Evolutionary conservation across 2,888 invertebrate genomes (phyloP).

Genomic region (Acheta domesticus): DNA sequence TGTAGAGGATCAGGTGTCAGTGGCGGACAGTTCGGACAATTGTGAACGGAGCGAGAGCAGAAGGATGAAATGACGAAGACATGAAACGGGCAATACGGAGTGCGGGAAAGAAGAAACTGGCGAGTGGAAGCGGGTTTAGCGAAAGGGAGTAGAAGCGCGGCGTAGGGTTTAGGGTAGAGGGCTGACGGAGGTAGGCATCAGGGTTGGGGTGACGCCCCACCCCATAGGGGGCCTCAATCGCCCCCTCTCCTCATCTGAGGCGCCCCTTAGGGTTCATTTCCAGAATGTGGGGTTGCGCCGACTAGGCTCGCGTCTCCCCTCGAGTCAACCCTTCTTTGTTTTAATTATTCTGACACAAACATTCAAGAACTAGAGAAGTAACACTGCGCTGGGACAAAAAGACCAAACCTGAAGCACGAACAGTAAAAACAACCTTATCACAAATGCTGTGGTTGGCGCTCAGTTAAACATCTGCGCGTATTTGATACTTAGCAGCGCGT

Average conservation of each 20-base stretch:
- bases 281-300: not conserved
- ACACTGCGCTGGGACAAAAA: slow-evolving; percentile 3
- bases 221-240: not conserved
- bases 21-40: too few relatives aligned
- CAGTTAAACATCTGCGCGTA: not conserved
- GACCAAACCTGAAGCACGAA: not conserved
- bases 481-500: slow-evolving; percentile 2
- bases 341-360: slow-evolving; percentile 30
- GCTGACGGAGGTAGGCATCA: not conserved
- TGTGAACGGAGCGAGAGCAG: too few relatives aligned
- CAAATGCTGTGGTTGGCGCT: not conserved
- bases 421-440: not conserved
- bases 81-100: too few relatives aligned
- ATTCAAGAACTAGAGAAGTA: slow-evolving; percentile 10
- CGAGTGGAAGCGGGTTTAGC: not conserved
- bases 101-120: too few relatives aligned
- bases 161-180: not conserved
- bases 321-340: slow-evolving; percentile 30
- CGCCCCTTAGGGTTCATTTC: not conserved
- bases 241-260: not conserved
- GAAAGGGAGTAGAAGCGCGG: not conserved
- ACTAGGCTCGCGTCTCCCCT: slow-evolving; percentile 24
- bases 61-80: too few relatives aligned
- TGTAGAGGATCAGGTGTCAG: too few relatives aligned
- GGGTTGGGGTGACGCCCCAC: not conserved